These are phyloP conservation scores for Indri indri DNA, from an alignment of 2,113 vertebrate species.

Conservation along the genomic window DNA sequence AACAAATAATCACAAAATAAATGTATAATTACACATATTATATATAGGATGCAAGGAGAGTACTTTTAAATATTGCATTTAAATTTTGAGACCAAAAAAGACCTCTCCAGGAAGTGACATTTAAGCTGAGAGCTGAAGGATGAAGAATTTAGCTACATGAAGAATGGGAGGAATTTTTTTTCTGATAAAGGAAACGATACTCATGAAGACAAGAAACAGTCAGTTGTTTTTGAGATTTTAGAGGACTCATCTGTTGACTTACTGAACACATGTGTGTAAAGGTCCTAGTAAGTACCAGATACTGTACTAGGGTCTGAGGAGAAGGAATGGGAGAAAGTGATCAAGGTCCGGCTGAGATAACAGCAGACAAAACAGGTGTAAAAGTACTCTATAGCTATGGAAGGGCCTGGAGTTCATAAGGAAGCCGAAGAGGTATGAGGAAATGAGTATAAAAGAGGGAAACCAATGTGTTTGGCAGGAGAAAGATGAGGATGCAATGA, in stretches of 20 bases:
- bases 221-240: not conserved
- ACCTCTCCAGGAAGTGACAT: not conserved
- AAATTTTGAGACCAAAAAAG: constrained; percentile 14
- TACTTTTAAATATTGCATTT: not conserved
- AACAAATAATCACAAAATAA: not conserved
- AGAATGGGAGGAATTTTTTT: not conserved
- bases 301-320: not conserved
- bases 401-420: not conserved
- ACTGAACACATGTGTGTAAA: not conserved
- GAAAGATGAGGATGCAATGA: not conserved
- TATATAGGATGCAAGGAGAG: not conserved
- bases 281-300: not conserved
- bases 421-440: not conserved
- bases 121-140: not conserved
- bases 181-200: not conserved
- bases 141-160: not conserved
- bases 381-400: not conserved
- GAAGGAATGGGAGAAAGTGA: not conserved
- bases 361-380: not conserved
- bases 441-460: not conserved
- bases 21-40: not conserved
- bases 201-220: constrained; percentile 8
- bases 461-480: not conserved
- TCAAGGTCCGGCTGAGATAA: not conserved
- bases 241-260: not conserved